Percentiles rank a stretch among this genome's conserved stretches.
These are phyloP conservation scores for Athripsodes cinereus DNA, from an alignment of 2,888 invertebrate species.

Conservation along the genomic window DNA sequence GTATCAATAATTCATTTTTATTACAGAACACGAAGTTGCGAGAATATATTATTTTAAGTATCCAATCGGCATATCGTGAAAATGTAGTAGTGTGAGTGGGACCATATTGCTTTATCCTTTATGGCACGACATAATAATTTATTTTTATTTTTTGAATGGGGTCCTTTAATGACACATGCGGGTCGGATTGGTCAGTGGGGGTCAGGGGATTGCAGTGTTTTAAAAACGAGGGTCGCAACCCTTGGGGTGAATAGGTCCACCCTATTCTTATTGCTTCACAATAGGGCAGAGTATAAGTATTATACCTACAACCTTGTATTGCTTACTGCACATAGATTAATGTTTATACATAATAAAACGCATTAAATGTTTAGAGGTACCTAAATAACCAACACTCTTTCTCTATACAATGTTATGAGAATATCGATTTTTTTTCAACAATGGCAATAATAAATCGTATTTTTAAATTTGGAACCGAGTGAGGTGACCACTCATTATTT, in stretches of 20 bases:
- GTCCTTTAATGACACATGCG: slow-evolving; percentile 28
- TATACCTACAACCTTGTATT: no score
- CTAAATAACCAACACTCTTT: not conserved
- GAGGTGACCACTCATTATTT: not conserved
- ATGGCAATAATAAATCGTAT: slow-evolving; percentile 7
- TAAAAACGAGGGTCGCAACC: slow-evolving; percentile 21
- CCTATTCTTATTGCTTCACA: slow-evolving; percentile 2
- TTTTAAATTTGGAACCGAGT: slow-evolving; percentile 3
- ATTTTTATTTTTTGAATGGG: slow-evolving; percentile 26
- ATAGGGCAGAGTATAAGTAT: slow-evolving; percentile 22
- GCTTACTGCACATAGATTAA: slow-evolving; percentile 27
- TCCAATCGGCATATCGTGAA: no score
- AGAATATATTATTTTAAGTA: no score
- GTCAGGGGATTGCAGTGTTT: slow-evolving; percentile 25
- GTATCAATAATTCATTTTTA: no score
- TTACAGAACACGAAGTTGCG: no score
- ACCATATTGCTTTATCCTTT: not conserved
- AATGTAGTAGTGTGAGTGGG: no score
- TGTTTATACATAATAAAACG: slow-evolving; percentile 26
- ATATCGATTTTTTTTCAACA: slow-evolving; percentile 22
- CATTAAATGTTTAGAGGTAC: slow-evolving; percentile 16
- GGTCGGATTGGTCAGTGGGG: slow-evolving; percentile 26
- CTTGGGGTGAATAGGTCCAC: slow-evolving; percentile 8
- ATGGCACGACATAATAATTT: slow-evolving; percentile 10
- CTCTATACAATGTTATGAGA: slow-evolving; percentile 14